Conservation (phyloP, 2,113 vertebrate genomes). For the Propithecus coquereli region DNA sequence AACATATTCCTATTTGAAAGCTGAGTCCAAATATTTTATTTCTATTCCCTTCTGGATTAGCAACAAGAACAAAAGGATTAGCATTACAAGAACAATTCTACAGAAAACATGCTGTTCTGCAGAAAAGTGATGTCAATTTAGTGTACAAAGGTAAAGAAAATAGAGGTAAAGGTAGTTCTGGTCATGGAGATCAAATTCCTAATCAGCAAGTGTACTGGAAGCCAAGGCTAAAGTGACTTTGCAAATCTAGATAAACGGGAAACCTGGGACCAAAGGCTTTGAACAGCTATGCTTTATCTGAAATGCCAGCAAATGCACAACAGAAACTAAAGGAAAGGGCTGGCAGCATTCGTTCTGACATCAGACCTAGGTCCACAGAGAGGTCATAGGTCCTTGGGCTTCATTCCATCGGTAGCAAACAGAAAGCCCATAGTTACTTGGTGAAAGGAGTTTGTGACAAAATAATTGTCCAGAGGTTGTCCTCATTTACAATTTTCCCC, state of each 20-base stretch:
- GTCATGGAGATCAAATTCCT: background rate
- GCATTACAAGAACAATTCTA: background rate
- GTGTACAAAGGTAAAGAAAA: background rate
- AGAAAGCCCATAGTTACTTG: background rate
- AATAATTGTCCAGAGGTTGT: background rate
- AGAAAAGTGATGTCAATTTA: background rate
- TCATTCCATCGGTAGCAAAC: background rate
- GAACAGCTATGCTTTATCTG: background rate
- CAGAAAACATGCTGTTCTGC: background rate
- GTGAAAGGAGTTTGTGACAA: background rate
- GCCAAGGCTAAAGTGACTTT: background rate
- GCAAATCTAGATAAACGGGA: background rate
- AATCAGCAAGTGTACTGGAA: background rate
- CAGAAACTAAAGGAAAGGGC: background rate
- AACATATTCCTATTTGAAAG: background rate
- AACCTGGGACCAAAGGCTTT: background rate
- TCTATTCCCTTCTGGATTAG: background rate
- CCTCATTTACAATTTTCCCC: background rate
- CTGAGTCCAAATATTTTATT: constrained; percentile 6
- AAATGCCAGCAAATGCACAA: background rate
- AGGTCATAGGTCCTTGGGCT: background rate
- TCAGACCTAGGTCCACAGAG: background rate
- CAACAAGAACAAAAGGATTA: background rate
- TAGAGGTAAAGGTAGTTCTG: background rate
- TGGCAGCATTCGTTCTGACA: background rate